Conservation (phyloP, 2,797 vertebrate genomes). For the Eulemur mongoz region DNA sequence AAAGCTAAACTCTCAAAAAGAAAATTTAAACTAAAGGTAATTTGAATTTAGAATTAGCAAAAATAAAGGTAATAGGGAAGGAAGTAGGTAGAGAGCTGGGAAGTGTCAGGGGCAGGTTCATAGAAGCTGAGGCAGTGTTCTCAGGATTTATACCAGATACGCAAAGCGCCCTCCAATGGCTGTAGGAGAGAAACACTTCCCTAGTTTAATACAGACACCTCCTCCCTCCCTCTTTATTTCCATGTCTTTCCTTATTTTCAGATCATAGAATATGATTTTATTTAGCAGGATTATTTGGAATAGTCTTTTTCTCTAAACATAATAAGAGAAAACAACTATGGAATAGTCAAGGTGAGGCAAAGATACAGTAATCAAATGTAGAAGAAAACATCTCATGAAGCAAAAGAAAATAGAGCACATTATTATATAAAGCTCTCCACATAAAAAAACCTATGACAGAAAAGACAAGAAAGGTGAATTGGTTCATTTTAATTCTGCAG, state of each 20-base stretch:
- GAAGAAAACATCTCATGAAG: neutral
- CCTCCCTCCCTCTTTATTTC: neutral
- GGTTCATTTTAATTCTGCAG: neutral
- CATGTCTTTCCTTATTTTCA: neutral
- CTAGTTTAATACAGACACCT: neutral
- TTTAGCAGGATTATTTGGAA: neutral
- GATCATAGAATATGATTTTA: neutral
- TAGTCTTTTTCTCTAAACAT: neutral
- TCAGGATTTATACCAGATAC: neutral
- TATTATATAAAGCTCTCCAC: neutral
- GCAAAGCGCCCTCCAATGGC: neutral
- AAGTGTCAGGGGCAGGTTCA: neutral
- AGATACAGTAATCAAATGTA: neutral
- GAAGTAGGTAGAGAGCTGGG: neutral
- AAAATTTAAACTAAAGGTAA: neutral
- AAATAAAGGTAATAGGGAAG: neutral
- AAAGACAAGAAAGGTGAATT: neutral
- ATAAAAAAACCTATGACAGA: neutral
- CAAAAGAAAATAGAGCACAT: neutral
- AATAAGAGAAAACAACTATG: neutral
- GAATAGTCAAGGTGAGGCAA: neutral
- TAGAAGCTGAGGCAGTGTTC: fast-evolving
- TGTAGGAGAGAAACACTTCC: neutral
- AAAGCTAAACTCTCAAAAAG: neutral
- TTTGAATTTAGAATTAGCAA: neutral